Conservation (phyloP, 1,140 invertebrate species). For the Arion vulgaris region DNA sequence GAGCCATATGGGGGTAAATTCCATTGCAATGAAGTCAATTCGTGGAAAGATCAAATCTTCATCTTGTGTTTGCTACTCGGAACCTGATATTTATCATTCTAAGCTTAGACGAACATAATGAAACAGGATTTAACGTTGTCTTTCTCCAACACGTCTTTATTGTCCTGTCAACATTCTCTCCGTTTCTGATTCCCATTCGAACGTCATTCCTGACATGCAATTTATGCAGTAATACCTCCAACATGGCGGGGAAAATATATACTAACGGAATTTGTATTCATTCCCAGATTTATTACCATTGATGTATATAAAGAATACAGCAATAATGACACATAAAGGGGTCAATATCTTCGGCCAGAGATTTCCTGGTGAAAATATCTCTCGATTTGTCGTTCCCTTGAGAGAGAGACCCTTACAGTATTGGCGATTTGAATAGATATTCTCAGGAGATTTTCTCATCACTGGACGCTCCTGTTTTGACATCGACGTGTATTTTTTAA, state of each 20-base stretch:
- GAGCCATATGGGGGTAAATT: too few relatives aligned
- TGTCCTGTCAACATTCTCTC: too few relatives aligned
- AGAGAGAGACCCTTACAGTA: neutral
- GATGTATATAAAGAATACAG: neutral
- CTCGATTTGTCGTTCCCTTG: conserved; percentile 1
- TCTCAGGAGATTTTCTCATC: neutral
- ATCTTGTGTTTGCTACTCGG: too few relatives aligned
- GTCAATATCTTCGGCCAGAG: conserved; percentile 3
- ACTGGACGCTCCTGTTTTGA: conserved; percentile 30
- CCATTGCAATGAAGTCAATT: too few relatives aligned
- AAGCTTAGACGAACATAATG: too few relatives aligned
- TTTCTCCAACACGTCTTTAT: too few relatives aligned
- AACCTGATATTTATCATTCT: too few relatives aligned
- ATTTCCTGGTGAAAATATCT: neutral
- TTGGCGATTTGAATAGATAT: conserved; percentile 6
- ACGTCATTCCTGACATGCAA: too few relatives aligned
- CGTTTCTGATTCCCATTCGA: too few relatives aligned
- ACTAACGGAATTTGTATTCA: neutral
- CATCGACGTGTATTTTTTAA: conserved; percentile 30
- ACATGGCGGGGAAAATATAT: neutral
- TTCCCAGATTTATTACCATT: neutral
- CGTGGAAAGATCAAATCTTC: too few relatives aligned
- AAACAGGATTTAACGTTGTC: too few relatives aligned
- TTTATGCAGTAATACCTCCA: too few relatives aligned
- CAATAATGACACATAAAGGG: neutral